Percentiles rank a stretch among this genome's conserved stretches.
Conservation (phyloP, 2,888 invertebrate genomes). For the Thyatira batis region DNA sequence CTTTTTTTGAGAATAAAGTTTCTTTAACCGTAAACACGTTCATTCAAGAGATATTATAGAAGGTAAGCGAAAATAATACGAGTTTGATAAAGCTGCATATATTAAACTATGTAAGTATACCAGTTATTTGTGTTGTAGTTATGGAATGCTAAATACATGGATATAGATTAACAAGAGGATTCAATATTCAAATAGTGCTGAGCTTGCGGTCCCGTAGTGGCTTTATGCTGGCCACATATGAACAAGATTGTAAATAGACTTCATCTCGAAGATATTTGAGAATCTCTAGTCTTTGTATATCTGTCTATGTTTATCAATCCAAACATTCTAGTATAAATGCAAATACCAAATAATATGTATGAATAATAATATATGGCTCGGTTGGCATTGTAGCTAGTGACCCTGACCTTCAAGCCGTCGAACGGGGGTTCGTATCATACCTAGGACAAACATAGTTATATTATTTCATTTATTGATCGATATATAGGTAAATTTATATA, state of each 20-base stretch:
- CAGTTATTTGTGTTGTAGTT: slow-evolving; percentile 3
- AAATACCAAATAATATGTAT: background rate
- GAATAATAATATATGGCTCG: too few relatives aligned
- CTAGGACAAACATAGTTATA: too few relatives aligned
- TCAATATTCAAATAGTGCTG: slow-evolving; percentile 3
- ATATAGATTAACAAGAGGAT: slow-evolving; percentile 10
- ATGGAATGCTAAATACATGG: slow-evolving; percentile 14
- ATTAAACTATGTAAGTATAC: background rate
- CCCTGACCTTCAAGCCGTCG: too few relatives aligned
- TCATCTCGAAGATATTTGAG: background rate
- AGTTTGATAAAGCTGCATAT: too few relatives aligned
- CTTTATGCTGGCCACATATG: background rate
- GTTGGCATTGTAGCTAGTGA: too few relatives aligned
- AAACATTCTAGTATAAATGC: background rate
- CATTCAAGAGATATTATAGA: background rate
- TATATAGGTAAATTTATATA: too few relatives aligned
- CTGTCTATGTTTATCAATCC: background rate
- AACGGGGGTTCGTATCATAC: too few relatives aligned
- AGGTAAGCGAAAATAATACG: background rate
- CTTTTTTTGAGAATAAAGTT: too few relatives aligned
- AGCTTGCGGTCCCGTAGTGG: background rate
- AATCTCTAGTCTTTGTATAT: background rate
- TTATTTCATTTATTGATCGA: too few relatives aligned
- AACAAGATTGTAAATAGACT: background rate
- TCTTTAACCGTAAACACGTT: too few relatives aligned